Evolutionary conservation across 2,888 invertebrate species (phyloP).

Genomic region (Chrysolina americana): DNA sequence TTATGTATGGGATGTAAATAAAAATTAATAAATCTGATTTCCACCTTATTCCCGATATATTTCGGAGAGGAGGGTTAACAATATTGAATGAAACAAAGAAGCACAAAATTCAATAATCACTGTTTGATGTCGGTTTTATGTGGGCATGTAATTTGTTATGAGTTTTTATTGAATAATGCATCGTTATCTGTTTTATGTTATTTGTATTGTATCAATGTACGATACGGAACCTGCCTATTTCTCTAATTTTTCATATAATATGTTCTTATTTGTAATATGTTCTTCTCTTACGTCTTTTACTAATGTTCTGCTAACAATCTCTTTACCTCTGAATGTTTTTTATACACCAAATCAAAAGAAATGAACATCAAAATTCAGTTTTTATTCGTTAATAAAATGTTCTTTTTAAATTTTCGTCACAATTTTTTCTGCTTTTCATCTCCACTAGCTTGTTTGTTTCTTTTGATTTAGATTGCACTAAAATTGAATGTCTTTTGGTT

Average conservation of each 20-base stretch:
- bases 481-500: conserved; percentile 57
- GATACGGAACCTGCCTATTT: background rate
- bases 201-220: background rate
- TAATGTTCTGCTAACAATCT: conserved; percentile 20
- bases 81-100: too few relatives aligned
- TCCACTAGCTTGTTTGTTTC: conserved; percentile 5
- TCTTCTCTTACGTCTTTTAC: background rate
- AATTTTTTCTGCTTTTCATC: too few relatives aligned
- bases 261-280: background rate
- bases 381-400: too few relatives aligned
- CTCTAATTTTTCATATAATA: background rate
- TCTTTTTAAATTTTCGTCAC: too few relatives aligned
- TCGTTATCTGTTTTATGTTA: background rate
- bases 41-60: too few relatives aligned
- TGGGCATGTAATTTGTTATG: conserved; percentile 2
- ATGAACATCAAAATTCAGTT: background rate
- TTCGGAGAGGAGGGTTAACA: too few relatives aligned
- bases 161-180: background rate
- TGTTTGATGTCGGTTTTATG: background rate
- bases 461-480: conserved; percentile 34
- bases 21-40: too few relatives aligned
- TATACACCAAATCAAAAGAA: conserved; percentile 3
- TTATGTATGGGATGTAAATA: too few relatives aligned
- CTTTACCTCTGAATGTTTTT: conserved; percentile 7
- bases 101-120: too few relatives aligned